A percentile compares a stretch with the other conserved stretches of the same genome.
These are phyloP conservation scores for Semaprochilodus insignis DNA, from an alignment of 2,797 vertebrate species.

Conservation along the genomic window DNA sequence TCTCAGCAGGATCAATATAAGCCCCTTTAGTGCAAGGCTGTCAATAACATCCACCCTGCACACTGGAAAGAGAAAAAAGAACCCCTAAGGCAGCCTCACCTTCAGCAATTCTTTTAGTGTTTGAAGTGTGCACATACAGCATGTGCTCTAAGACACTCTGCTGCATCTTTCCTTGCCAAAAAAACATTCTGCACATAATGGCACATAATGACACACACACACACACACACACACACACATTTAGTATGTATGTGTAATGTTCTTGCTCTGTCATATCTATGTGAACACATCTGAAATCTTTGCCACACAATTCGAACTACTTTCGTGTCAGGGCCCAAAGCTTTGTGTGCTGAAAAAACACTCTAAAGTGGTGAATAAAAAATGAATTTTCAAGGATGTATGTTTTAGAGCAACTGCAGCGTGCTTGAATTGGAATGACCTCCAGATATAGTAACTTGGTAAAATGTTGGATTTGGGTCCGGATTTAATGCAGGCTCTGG, in stretches of 20 bases:
- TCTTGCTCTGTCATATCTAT: background rate
- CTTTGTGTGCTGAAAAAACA: too few relatives aligned
- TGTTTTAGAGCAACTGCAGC: too few relatives aligned
- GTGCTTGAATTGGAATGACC: too few relatives aligned
- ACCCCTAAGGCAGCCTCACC: background rate
- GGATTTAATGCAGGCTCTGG: too few relatives aligned
- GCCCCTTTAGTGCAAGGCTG: background rate
- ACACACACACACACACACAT: background rate
- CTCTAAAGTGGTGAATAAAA: too few relatives aligned
- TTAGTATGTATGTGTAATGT: background rate
- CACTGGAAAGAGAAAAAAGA: constrained; percentile 1
- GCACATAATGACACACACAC: too few relatives aligned
- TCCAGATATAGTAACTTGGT: too few relatives aligned
- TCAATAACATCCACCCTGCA: constrained; percentile 3
- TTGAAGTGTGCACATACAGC: background rate
- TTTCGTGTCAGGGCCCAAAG: background rate
- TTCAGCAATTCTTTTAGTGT: background rate
- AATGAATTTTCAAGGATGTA: too few relatives aligned
- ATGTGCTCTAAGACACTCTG: background rate
- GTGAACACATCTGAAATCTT: background rate
- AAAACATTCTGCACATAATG: background rate
- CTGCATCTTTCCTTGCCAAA: background rate
- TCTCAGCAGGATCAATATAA: constrained; percentile 3
- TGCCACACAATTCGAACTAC: background rate
- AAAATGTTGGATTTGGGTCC: too few relatives aligned